Conservation (phyloP, 2,888 invertebrate species). For the Drosophila longiperda region DNA sequence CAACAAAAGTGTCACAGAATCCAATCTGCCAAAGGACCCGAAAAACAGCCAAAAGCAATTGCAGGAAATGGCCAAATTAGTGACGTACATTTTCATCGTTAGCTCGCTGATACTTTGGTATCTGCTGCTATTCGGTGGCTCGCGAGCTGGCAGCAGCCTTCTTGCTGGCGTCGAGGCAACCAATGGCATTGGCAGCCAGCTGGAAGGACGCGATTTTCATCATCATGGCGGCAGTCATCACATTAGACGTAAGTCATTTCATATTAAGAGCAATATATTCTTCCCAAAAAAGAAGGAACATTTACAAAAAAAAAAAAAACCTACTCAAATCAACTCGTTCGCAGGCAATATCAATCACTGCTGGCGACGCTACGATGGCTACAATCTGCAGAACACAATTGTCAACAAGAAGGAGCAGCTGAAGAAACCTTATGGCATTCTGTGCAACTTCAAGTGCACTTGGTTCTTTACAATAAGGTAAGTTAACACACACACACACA, state of each 20-base stretch:
- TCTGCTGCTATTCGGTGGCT: slow-evolving; percentile 74
- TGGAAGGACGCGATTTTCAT: slow-evolving; percentile 82
- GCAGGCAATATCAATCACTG: slow-evolving; percentile 84
- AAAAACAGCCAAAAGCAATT: neutral
- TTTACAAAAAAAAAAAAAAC: neutral
- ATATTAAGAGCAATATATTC: neutral
- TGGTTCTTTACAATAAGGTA: slow-evolving; percentile 84
- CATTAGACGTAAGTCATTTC: slow-evolving; percentile 77
- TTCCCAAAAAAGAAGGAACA: neutral
- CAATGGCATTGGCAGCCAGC: slow-evolving; percentile 80
- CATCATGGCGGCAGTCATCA: slow-evolving; percentile 83
- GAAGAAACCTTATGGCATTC: slow-evolving; percentile 83
- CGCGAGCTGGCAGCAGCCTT: slow-evolving; percentile 39
- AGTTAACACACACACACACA: slow-evolving; percentile 7
- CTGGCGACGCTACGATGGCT: slow-evolving; percentile 84
- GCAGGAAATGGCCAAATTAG: slow-evolving; percentile 80
- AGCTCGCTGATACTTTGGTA: slow-evolving; percentile 80
- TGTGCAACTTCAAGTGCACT: slow-evolving; percentile 84
- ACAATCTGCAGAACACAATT: slow-evolving; percentile 82
- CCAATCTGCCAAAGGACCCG: neutral
- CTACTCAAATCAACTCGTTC: neutral
- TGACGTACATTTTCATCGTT: slow-evolving; percentile 79
- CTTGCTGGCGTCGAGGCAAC: slow-evolving; percentile 69
- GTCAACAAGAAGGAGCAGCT: slow-evolving; percentile 83
- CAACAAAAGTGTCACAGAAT: slow-evolving; percentile 9